Evolutionary conservation across 2,113 vertebrate species (phyloP).

Genomic region (Scartelaos histophorus): DNA sequence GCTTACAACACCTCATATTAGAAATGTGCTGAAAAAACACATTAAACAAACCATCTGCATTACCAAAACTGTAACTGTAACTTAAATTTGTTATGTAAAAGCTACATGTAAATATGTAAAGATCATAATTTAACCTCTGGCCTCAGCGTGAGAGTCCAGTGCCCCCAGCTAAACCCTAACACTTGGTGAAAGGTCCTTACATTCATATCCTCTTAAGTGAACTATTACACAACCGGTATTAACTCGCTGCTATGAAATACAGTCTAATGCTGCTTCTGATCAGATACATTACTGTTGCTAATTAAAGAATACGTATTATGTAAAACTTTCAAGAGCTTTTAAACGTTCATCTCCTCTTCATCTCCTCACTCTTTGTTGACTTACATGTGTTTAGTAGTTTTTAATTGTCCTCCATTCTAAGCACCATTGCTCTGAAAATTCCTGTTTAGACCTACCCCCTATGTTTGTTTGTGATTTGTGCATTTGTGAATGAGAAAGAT

Average conservation of each 20-base stretch:
- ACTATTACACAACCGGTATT: slow-evolving; percentile 25
- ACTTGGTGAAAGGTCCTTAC: neutral
- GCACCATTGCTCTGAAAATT: neutral
- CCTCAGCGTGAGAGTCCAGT: neutral
- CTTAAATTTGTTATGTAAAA: slow-evolving; percentile 10
- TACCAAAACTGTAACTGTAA: neutral
- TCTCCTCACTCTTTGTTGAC: neutral
- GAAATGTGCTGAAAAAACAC: neutral
- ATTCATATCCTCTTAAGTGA: slow-evolving; percentile 22
- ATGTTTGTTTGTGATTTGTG: too few relatives aligned
- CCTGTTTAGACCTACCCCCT: too few relatives aligned
- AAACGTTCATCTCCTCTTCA: too few relatives aligned
- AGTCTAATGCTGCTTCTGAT: neutral
- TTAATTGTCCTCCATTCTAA: neutral
- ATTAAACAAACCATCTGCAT: too few relatives aligned
- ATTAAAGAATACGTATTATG: neutral
- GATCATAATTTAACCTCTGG: slow-evolving; percentile 11
- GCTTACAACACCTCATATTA: neutral
- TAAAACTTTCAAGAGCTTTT: too few relatives aligned
- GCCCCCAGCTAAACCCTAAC: neutral
- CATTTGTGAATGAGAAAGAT: too few relatives aligned
- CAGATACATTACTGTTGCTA: neutral
- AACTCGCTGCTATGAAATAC: neutral
- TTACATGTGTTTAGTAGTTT: neutral
- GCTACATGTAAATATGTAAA: neutral